A percentile compares a stretch with the other conserved stretches of the same genome.
phyloP scores from a whole-genome alignment of 2,888 invertebrate species.

The Leptopilina drosophilae region DNA sequence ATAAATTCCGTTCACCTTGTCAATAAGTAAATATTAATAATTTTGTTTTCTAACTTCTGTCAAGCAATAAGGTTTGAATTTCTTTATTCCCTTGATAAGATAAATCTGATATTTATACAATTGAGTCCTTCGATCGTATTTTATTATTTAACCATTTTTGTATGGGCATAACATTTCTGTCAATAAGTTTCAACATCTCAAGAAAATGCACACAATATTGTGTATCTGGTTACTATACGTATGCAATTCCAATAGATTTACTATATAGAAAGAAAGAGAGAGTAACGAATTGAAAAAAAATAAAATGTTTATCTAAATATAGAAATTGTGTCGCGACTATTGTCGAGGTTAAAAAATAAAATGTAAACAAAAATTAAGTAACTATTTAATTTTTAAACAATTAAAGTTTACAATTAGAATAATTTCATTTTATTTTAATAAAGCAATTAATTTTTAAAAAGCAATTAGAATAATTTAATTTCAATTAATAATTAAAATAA shows the following conservation, averaged over 20 bases:
- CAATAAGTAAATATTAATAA: too few relatives aligned
- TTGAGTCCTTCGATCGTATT: slow-evolving; percentile 21
- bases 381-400: too few relatives aligned
- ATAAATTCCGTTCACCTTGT: too few relatives aligned
- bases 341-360: not conserved
- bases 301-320: not conserved
- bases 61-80: not conserved
- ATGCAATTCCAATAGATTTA: not conserved
- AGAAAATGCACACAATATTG: not conserved
- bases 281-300: not conserved
- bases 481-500: too few relatives aligned
- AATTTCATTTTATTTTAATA: too few relatives aligned
- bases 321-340: not conserved
- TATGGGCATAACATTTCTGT: not conserved
- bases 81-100: slow-evolving; percentile 8
- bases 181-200: slow-evolving; percentile 18
- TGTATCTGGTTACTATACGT: too few relatives aligned
- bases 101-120: slow-evolving; percentile 18
- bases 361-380: too few relatives aligned
- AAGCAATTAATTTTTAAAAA: too few relatives aligned
- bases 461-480: too few relatives aligned
- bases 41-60: too few relatives aligned
- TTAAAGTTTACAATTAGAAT: too few relatives aligned
- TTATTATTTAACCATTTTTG: not conserved
- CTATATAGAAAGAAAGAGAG: not conserved